Evolutionary conservation across 2,797 vertebrate genomes (phyloP).

Genomic region (Brotula barbata): DNA sequence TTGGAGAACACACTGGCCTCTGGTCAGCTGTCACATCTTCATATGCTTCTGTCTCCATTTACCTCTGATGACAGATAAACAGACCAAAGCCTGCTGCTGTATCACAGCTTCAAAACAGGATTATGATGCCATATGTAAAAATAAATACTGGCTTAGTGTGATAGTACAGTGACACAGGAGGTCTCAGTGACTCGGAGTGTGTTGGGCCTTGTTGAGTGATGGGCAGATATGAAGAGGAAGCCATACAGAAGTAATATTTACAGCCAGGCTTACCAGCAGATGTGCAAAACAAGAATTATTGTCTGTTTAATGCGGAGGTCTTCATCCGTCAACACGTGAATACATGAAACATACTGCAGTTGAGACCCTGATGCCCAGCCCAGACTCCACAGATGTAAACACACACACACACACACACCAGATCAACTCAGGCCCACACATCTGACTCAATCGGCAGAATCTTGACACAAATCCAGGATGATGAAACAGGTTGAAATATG

Average conservation of each 20-base stretch:
- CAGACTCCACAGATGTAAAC: neutral
- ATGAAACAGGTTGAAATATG: neutral
- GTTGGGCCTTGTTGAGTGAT: slow-evolving; percentile 3
- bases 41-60: slow-evolving; percentile 5
- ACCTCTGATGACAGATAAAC: slow-evolving; percentile 26
- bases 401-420: neutral
- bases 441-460: slow-evolving; percentile 16
- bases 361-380: neutral
- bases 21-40: neutral
- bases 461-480: too few species aligned
- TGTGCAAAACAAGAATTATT: neutral
- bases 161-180: neutral
- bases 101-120: slow-evolving; percentile 21
- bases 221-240: slow-evolving; percentile 5
- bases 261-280: slow-evolving; percentile 9
- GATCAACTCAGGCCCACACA: slow-evolving; percentile 21
- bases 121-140: slow-evolving; percentile 42
- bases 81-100: slow-evolving; percentile 2
- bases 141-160: slow-evolving; percentile 22
- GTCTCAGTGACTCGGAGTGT: slow-evolving; percentile 9
- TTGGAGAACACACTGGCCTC: neutral
- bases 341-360: neutral
- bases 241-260: slow-evolving; percentile 6
- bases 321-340: neutral
- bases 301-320: too few species aligned